Evolutionary conservation across 2,797 vertebrate species (phyloP).

Genomic region (Streptopelia turtur): DNA sequence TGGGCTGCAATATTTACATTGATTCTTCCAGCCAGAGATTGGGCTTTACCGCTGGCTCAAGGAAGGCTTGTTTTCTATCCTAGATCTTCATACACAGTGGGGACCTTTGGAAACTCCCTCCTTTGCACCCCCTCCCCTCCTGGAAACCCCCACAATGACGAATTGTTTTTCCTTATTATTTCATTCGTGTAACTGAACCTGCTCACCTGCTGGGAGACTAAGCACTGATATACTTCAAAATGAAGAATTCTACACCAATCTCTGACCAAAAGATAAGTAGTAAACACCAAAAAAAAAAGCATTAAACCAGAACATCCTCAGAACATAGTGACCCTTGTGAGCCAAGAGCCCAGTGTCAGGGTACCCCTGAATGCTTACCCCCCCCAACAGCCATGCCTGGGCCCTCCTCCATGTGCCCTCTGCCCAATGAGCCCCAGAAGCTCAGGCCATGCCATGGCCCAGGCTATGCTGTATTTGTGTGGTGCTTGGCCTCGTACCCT

Average conservation of each 20-base stretch:
- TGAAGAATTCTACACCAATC: not conserved
- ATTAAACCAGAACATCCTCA: not conserved
- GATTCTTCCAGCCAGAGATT: no score
- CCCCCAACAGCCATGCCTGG: not conserved
- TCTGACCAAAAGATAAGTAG: not conserved
- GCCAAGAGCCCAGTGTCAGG: rapidly evolving
- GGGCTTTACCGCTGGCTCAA: not conserved
- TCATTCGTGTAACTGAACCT: not conserved
- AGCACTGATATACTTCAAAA: not conserved
- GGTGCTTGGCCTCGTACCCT: not conserved
- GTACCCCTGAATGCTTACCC: rapidly evolving
- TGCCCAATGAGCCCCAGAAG: no score
- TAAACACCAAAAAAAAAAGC: not conserved
- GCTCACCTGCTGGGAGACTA: not conserved
- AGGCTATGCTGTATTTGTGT: rapidly evolving
- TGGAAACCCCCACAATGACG: not conserved
- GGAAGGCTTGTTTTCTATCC: not conserved
- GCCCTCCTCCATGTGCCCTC: rapidly evolving
- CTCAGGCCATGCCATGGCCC: rapidly evolving
- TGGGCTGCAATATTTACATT: not conserved
- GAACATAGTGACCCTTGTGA: not conserved
- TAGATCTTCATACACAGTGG: not conserved
- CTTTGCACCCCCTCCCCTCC: no score
- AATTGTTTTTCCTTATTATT: not conserved
- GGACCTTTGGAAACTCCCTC: not conserved